phyloP scores from a whole-genome alignment of 2,113 vertebrate genomes.

The Eurypyga helias region DNA sequence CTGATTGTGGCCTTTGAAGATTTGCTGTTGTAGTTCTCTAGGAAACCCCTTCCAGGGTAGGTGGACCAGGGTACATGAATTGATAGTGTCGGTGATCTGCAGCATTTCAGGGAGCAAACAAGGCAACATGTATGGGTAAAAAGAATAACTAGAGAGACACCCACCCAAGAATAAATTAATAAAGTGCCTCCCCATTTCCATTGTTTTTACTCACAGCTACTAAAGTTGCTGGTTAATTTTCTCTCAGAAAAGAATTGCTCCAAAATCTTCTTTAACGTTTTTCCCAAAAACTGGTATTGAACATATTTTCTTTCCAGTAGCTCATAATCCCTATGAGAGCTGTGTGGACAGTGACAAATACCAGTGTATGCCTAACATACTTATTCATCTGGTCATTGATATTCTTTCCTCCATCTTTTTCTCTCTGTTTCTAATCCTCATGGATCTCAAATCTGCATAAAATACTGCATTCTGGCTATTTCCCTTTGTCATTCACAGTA shows the following conservation, averaged over 20 bases:
- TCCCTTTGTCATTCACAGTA: background rate
- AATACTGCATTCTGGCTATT: background rate
- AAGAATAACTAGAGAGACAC: background rate
- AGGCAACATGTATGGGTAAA: background rate
- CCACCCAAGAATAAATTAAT: background rate
- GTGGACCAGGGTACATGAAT: background rate
- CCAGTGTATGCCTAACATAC: background rate
- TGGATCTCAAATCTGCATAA: background rate
- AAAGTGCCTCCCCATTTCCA: background rate
- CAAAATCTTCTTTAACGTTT: background rate
- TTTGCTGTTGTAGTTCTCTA: background rate
- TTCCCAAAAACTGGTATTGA: background rate
- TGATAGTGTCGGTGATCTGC: background rate
- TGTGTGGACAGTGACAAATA: background rate
- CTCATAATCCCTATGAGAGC: background rate
- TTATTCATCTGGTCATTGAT: background rate
- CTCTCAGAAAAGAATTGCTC: background rate
- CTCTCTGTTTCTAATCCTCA: background rate
- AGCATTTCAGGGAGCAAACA: background rate
- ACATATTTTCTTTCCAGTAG: background rate
- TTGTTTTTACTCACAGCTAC: background rate
- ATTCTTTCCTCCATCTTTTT: background rate
- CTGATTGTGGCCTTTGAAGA: background rate
- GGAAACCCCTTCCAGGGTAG: background rate
- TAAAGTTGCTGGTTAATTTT: background rate